Conservation (phyloP, 2,797 vertebrate species). For the Megalops cyprinoides region DNA sequence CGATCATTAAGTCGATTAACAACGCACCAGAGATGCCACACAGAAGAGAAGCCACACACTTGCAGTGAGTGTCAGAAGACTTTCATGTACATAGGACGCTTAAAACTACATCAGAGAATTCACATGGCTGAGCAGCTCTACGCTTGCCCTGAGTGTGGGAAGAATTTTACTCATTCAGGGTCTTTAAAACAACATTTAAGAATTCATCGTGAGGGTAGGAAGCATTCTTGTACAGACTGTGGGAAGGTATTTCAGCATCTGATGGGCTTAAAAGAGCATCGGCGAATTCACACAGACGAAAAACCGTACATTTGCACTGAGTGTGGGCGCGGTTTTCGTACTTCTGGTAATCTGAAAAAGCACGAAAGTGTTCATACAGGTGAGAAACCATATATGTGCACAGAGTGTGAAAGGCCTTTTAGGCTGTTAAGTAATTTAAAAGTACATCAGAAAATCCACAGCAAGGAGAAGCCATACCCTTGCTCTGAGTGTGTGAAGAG, state of each 20-base stretch:
- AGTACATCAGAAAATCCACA: slow-evolving; percentile 10
- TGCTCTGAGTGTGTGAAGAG: not conserved
- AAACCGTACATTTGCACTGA: not conserved
- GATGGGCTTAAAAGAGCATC: not conserved
- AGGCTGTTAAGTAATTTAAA: not conserved
- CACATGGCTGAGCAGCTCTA: not conserved
- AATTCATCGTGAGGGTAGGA: not conserved
- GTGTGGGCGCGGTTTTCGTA: not conserved
- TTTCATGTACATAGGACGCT: not conserved
- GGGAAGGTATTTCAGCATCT: not conserved
- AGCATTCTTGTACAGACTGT: not conserved
- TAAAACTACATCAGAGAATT: slow-evolving; percentile 1
- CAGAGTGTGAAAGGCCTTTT: not conserved
- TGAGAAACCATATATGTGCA: not conserved
- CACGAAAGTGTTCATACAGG: not conserved
- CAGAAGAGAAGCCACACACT: not conserved
- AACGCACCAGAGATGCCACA: not conserved
- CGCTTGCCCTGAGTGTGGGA: not conserved
- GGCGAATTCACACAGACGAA: not conserved
- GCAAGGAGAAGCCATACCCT: not conserved
- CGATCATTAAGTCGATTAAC: not conserved
- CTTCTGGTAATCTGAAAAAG: not conserved
- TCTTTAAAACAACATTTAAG: not conserved
- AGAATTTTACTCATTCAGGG: not conserved
- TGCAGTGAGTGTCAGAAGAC: slow-evolving; percentile 2